Evolutionary conservation across 2,888 invertebrate species (phyloP), one percentile per base, ranked within the genome.

Genomic region (Dolichomitus sp.): DNA sequence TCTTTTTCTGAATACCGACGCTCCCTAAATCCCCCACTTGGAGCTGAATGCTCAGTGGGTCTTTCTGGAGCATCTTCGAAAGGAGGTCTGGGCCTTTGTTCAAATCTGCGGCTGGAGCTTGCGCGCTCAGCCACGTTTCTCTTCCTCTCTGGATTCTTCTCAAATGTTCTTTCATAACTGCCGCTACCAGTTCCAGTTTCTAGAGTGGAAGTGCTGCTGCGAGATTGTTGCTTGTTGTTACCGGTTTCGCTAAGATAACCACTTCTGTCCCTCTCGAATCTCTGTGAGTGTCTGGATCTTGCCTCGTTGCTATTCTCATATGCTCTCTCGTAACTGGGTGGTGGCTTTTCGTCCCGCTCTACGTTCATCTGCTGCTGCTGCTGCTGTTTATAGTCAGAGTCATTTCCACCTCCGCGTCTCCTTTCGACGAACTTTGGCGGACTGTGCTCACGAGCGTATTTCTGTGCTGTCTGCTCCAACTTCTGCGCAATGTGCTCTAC

Each of bases 401-500:
- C 80, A 17, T 76, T 80, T 27, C 17, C 9, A 23, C 40, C 88
- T 54, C 80, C 86, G 2, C 85, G 80, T 45, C 92, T 87, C 3
- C 92, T 86, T n/a, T 93, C 93, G 0, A 90, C 87, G 77, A 92
- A 93, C 70, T 93, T 93, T 5, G 93, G 92, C 0, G 93, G 93
- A 54, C 93, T 93, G 66, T 93, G 91, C 68, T 93, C 93, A 4
- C 93, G 86, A 0, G 93, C 93, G 72, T 93, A 93, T 69, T 93
- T 93, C 74, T 93, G 93, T 0, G 93, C 93, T 0, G 93, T 93
- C 78, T 93, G 93, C 76, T 93, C 93, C 7, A 93, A 85, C 74
- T 93, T 93, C 83, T 93, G 93, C 0, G 93, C 91, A 11, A 93
- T 93, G 54, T 93, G 93, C 73, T 93, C 93, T 12, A 93, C 93